A percentile compares a stretch with the other conserved stretches of the same genome.
These are phyloP conservation scores for Cataglyphis altisquamis DNA, from an alignment of 2,888 invertebrate genomes.

Conservation along the genomic window DNA sequence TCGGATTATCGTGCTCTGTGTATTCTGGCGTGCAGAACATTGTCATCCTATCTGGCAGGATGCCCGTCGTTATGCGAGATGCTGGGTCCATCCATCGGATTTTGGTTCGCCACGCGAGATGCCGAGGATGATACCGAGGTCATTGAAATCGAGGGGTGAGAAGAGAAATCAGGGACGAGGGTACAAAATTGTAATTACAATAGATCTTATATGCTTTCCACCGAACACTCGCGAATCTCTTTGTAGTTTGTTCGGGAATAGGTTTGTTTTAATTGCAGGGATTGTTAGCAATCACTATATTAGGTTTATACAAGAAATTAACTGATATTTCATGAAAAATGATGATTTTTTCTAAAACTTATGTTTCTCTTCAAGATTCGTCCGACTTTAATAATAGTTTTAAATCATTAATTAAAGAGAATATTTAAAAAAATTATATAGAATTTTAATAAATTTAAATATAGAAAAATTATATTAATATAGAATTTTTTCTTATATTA, in stretches of 20 bases:
- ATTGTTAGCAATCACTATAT: constrained; percentile 8
- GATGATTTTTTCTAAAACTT: not conserved
- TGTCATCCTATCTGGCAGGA: constrained; percentile 64
- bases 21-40: constrained; percentile 51
- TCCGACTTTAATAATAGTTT: not conserved
- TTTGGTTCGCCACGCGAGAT: constrained; percentile 27
- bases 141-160: not conserved
- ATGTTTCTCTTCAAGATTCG: constrained; percentile 8
- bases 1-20: constrained; percentile 47
- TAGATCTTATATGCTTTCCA: constrained; percentile 3
- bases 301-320: constrained; percentile 15
- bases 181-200: constrained; percentile 48
- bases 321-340: constrained; percentile 1
- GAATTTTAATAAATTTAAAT: not conserved
- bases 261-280: constrained; percentile 17
- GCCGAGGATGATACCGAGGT: not conserved
- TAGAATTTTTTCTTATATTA: not conserved
- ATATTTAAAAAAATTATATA: constrained; percentile 7
- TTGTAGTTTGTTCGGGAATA: constrained; percentile 18
- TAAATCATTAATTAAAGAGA: constrained; percentile 10
- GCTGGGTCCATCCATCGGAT: constrained; percentile 46
- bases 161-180: constrained; percentile 69
- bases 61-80: constrained; percentile 55
- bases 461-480: constrained; percentile 22
- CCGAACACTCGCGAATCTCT: not conserved